phyloP scores from a whole-genome alignment of 2,797 vertebrate species.

The Coendou prehensilis region DNA sequence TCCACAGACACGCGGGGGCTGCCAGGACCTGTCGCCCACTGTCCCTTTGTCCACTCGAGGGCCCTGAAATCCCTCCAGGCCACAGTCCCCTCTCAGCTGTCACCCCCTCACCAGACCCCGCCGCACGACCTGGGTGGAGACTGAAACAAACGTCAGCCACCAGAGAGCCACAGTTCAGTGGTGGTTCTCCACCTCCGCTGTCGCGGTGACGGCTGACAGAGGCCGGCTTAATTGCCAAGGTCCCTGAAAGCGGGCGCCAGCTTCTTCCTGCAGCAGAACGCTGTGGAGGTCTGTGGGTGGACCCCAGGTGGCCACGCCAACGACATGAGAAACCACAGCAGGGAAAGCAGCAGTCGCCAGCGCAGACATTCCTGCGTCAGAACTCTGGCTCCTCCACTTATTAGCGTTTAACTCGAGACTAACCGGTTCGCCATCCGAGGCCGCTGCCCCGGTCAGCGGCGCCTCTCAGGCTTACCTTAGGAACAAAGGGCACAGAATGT shows the following conservation, averaged over 20 bases:
- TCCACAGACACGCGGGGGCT: background rate
- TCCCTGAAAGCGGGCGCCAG: background rate
- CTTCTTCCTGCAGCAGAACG: background rate
- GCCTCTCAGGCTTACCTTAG: fast-evolving
- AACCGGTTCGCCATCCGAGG: fast-evolving
- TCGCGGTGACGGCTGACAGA: background rate
- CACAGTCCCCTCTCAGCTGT: background rate
- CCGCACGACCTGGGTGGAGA: fast-evolving
- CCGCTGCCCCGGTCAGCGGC: background rate
- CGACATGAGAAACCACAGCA: fast-evolving
- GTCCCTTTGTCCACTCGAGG: background rate
- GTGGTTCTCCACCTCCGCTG: too few relatives aligned
- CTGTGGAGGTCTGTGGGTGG: fast-evolving
- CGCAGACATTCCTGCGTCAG: background rate
- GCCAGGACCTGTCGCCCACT: background rate
- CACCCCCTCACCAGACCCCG: background rate
- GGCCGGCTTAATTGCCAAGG: background rate
- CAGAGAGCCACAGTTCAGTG: fast-evolving
- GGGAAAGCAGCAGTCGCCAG: fast-evolving
- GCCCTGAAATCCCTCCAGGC: background rate
- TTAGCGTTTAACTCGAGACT: too few relatives aligned
- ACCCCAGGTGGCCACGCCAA: fast-evolving
- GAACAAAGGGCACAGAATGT: background rate
- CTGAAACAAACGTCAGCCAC: too few relatives aligned
- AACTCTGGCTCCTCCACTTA: background rate